These are phyloP conservation scores for Platycercus adscitus DNA, from an alignment of 2,113 vertebrate species.

Conservation along the genomic window DNA sequence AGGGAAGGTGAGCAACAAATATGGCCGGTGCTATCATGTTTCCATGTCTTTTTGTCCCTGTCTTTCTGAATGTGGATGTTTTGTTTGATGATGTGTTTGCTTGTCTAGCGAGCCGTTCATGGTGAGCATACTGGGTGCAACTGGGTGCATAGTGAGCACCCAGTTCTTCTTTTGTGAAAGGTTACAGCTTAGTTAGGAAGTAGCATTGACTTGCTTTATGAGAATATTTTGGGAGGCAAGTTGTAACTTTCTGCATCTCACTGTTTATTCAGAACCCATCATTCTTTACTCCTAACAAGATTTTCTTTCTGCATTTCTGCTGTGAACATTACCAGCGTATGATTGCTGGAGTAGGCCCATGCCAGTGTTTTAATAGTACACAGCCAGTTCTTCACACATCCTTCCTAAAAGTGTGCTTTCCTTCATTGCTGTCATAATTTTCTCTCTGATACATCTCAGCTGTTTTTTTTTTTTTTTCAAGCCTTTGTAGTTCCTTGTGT, in stretches of 20 bases:
- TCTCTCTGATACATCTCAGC: neutral
- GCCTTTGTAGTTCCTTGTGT: conserved; percentile 1
- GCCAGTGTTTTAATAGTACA: neutral
- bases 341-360: neutral
- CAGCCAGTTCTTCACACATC: neutral
- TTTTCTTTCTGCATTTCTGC: neutral
- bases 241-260: neutral
- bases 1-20: neutral
- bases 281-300: neutral
- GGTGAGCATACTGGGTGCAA: no score
- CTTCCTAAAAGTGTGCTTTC: neutral
- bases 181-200: neutral
- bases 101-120: neutral
- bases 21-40: accelerated
- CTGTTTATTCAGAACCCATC: neutral
- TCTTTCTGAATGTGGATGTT: neutral
- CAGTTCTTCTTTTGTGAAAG: neutral
- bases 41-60: neutral
- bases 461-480: neutral
- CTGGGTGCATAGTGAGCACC: no score
- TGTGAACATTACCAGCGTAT: neutral
- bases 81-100: neutral
- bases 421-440: neutral
- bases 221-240: neutral
- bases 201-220: neutral